Evolutionary conservation across 2,888 invertebrate genomes (phyloP).

Genomic region (Mechanitis mazaeus): DNA sequence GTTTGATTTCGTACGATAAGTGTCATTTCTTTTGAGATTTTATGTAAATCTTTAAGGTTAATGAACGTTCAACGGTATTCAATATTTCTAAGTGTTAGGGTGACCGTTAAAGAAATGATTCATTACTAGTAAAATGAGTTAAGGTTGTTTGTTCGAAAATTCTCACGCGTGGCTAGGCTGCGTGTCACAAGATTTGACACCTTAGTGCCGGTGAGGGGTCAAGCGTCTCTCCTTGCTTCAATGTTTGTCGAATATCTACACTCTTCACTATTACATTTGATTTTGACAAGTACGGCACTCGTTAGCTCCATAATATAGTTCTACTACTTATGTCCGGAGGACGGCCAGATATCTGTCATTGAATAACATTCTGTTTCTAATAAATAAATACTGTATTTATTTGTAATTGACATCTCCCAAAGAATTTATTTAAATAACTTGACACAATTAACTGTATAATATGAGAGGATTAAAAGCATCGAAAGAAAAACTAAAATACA

Average conservation of each 20-base stretch:
- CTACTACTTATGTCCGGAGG: background rate
- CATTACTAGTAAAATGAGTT: constrained; percentile 71
- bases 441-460: constrained; percentile 23
- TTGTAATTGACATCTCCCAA: background rate
- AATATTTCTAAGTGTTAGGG: constrained; percentile 58
- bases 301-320: constrained; percentile 11
- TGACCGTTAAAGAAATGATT: constrained; percentile 71
- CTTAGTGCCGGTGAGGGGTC: constrained; percentile 50
- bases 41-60: constrained; percentile 59
- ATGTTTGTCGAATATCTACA: constrained; percentile 57
- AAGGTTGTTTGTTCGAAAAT: constrained; percentile 70
- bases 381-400: background rate
- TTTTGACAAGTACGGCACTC: constrained; percentile 37
- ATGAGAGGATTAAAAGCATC: constrained; percentile 14
- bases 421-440: constrained; percentile 6
- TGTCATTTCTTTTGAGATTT: constrained; percentile 37
- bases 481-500: constrained; percentile 32
- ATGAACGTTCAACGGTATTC: constrained; percentile 52
- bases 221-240: constrained; percentile 57
- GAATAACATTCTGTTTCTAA: too few species aligned
- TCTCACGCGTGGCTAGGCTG: constrained; percentile 64
- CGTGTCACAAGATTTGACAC: constrained; percentile 70
- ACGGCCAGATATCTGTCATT: too few species aligned
- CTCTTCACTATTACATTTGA: constrained; percentile 46
- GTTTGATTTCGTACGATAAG: constrained; percentile 25